A percentile compares a stretch with the other conserved stretches of the same genome.
Conservation (phyloP, 2,888 invertebrate species). For the Lissonota sp. region DNA sequence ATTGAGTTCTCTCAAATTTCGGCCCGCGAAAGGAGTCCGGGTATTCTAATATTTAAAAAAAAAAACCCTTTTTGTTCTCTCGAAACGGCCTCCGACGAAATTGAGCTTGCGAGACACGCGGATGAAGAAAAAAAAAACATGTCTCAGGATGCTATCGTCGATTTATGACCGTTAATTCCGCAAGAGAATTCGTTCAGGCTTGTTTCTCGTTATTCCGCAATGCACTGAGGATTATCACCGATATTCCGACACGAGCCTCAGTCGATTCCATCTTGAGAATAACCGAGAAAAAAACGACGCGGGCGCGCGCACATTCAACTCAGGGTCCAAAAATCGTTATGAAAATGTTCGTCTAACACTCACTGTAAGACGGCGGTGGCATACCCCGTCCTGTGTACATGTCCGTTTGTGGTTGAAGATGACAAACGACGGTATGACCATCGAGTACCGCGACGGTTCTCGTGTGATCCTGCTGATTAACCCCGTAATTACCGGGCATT, state of each 20-base stretch:
- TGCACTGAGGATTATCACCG: no score
- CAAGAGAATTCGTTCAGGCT: no score
- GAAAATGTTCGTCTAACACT: constrained; percentile 84
- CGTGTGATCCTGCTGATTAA: constrained; percentile 80
- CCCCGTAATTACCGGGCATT: constrained; percentile 75
- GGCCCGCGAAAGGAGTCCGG: constrained; percentile 64
- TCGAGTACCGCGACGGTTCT: constrained; percentile 91
- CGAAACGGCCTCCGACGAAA: constrained; percentile 15
- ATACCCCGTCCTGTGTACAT: constrained; percentile 85
- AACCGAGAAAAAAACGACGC: no score
- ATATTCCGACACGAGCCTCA: no score
- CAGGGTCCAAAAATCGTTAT: background rate
- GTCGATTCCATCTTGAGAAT: no score
- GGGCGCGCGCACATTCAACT: background rate
- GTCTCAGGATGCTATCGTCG: no score
- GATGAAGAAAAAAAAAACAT: background rate
- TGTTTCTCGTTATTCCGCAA: no score
- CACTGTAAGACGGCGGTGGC: constrained; percentile 87
- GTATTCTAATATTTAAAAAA: no score
- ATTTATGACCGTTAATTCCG: no score
- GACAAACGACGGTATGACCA: constrained; percentile 94
- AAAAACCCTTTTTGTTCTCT: background rate
- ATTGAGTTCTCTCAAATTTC: constrained; percentile 62
- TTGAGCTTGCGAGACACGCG: constrained; percentile 40
- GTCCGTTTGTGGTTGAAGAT: constrained; percentile 89